Base-by-base conservation (phyloP, 2,888 invertebrate species). In the Clanis bilineata region DNA sequence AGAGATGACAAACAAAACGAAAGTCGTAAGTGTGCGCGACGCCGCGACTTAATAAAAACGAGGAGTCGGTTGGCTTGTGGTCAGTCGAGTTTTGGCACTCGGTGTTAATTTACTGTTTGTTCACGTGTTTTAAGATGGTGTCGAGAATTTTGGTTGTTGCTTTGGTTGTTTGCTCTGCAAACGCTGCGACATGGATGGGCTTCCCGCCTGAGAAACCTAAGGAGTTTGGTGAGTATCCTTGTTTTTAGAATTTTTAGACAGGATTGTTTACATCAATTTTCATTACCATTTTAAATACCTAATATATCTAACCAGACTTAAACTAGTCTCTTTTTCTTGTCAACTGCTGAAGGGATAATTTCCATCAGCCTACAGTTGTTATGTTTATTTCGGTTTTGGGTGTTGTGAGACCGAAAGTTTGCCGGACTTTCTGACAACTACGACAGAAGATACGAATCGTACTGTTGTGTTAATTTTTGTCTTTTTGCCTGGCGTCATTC, bases 21-120 rank as follows among this genome's bases (percentile, higher is more conserved):
- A 66, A 75, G 68, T 78, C 78, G 77, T 58, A 28, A 63, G 81
- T 77, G 66, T 82, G 75, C 63, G 59, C 62, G 12, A 69, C 28
- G 77, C 76, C 75, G 68, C 73, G 67, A 70, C 65, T 60, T 73
- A 77, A 89, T 89, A 89, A 84, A 89, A 87, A 84, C 86, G 84
- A 55, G 77, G 73, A 69, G 64, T 63, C 56, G 70, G 59, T 64
- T 68, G 63, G 59, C 41, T 56, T 63, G 56, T 56, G 68, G 77
- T 67, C 89, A 89, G 88, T 89, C 77, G 76, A 63, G 71, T 64
- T 62, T 66, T 62, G 63, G 68, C 73, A 59, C 65, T 67, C 67
- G 62, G 58, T 69, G 64, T 59, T 38, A 25, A 22, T 58, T 47
- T 38, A 47, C 47, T 38, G 25, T 32, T 32, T 18, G 25, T 39